Evolutionary conservation across 2,888 invertebrate genomes (phyloP).

Genomic region (Taphrorychus bicolor): DNA sequence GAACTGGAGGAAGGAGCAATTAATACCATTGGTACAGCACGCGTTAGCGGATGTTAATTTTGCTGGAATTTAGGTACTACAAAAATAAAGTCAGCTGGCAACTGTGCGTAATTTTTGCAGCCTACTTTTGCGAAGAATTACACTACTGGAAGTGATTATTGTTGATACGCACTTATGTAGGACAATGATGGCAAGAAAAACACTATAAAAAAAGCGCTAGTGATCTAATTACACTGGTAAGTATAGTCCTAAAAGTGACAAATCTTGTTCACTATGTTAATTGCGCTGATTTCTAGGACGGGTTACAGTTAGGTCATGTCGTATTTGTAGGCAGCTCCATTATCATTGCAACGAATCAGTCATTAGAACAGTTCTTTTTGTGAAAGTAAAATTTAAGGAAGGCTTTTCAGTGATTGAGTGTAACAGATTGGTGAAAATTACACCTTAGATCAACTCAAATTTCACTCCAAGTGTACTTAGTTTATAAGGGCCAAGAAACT

Average conservation of each 20-base stretch:
- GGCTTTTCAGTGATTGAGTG: too few species aligned
- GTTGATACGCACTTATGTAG: neutral
- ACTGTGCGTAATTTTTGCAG: neutral
- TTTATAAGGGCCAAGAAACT: too few species aligned
- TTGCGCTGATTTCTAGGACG: slow-evolving; percentile 29
- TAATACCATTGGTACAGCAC: slow-evolving; percentile 1
- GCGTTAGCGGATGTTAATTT: neutral
- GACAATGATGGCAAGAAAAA: neutral
- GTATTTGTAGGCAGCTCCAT: neutral
- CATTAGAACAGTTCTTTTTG: neutral
- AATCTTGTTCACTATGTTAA: slow-evolving; percentile 38
- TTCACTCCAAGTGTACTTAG: too few species aligned
- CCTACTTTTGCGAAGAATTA: neutral
- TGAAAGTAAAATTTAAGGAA: too few species aligned
- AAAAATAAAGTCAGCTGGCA: neutral
- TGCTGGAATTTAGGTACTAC: neutral
- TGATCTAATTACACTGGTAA: slow-evolving; percentile 28
- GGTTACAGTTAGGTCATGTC: slow-evolving; percentile 18
- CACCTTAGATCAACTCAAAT: too few species aligned
- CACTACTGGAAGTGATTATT: neutral
- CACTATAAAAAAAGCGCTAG: neutral
- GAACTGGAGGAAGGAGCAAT: neutral
- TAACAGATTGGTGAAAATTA: too few species aligned
- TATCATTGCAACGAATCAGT: neutral
- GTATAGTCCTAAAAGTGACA: slow-evolving; percentile 37